phyloP scores from a whole-genome alignment of 2,113 vertebrate genomes.

The Machaerirhynchus nigripectus region DNA sequence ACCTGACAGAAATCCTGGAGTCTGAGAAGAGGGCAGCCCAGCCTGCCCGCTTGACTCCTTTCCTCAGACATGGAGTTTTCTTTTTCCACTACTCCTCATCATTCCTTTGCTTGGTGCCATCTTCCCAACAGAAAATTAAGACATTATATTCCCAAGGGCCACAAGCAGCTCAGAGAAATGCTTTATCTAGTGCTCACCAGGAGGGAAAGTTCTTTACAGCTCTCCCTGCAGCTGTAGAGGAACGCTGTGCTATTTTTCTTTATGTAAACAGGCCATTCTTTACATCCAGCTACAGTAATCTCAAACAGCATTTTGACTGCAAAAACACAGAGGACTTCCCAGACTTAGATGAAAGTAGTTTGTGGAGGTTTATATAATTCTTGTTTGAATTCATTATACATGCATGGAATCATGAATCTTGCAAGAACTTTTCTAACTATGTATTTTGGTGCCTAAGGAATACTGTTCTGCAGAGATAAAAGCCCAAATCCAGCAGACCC shows the following conservation, averaged over 20 bases:
- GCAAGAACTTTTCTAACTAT: conserved; percentile 55
- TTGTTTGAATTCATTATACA: conserved; percentile 60
- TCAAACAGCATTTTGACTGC: conserved; percentile 9
- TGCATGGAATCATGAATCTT: conserved; percentile 62
- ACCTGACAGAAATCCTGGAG: background rate
- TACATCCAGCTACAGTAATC: background rate
- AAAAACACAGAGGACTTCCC: conserved; percentile 53
- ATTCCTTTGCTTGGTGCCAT: background rate
- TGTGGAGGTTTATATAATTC: conserved; percentile 51
- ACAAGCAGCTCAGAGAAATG: background rate
- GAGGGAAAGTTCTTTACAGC: background rate
- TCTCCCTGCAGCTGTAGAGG: background rate
- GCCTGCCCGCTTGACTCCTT: background rate
- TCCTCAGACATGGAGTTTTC: background rate
- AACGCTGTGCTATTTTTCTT: background rate
- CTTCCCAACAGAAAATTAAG: background rate
- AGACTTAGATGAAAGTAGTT: conserved; percentile 53
- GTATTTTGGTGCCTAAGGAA: conserved; percentile 56
- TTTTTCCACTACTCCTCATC: background rate
- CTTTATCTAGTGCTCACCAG: background rate
- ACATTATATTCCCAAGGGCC: background rate
- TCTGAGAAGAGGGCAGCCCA: background rate
- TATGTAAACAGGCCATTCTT: conserved; percentile 17
- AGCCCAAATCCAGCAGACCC: conserved; percentile 28
- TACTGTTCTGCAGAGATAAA: conserved; percentile 50